Evolutionary conservation across 1,140 invertebrate genomes (phyloP), one percentile per base, ranked within the genome.

Genomic region (Goniozus legneri): DNA sequence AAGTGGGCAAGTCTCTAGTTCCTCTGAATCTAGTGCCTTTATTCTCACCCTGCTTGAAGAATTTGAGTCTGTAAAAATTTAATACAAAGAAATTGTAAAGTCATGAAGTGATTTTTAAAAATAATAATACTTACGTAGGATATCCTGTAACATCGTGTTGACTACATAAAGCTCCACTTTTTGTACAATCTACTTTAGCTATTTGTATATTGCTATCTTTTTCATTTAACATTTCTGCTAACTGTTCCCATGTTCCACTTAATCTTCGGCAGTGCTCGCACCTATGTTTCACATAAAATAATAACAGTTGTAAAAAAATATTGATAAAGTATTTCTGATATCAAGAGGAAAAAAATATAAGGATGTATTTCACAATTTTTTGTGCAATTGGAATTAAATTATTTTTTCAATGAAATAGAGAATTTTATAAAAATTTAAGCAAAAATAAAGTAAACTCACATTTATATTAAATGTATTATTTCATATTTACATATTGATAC

Each of bases 151-250:
- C 79, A 65, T 87, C 85, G 48, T 91, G 82, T 40, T 84, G 76
- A 10, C 80, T 78, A 65, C 89, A 92, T 2, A 91, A 62, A 10
- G 75, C 65, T 32, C 80, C 84, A 48, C 90, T 84, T 12, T 71
- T 71, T 1, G 87, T 90, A 67, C 89, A 92, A 65, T 92, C 88
- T 2, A 92, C 85, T 75, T 86, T 85, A 2, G 80, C 86, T 48
- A 88, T 83, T 42, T 71, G 76, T 31, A 88, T 79, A 62, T 81
- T 77, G 14, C 75, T 77, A 44, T 84, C 79, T 40, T 80, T 77
- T n/a, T 75, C 65, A 45, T 86, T 85, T 37, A 84, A 77, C 60
- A 84, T 82, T 69, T 86, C 82, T 2, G 84, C 86, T 51, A 89
- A 66, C 57, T 85, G 80, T 42, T 85, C 82, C 86, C 86, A 89